A percentile compares a stretch with the other conserved stretches of the same genome.
Evolutionary conservation across 2,888 invertebrate genomes (phyloP).

Genomic region (Tetheella fluctuosa): DNA sequence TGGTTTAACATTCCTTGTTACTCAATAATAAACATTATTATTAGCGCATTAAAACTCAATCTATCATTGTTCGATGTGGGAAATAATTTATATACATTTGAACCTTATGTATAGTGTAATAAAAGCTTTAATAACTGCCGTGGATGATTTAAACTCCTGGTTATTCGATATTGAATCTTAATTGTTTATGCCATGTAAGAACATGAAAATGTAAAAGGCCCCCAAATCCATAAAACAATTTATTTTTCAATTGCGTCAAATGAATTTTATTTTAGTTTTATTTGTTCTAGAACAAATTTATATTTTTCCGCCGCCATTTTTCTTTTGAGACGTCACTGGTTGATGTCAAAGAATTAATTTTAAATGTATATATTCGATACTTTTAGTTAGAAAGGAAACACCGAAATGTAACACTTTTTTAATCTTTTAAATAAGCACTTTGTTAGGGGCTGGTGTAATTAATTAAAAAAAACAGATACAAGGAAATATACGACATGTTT

Average conservation of each 20-base stretch:
- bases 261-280: constrained; percentile 25
- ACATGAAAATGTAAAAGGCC: constrained; percentile 7
- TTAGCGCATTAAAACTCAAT: neutral
- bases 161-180: neutral
- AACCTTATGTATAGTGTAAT: neutral
- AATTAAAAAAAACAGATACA: neutral
- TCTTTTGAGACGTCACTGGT: constrained; percentile 21
- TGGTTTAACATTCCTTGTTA: constrained; percentile 1
- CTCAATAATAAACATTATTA: constrained; percentile 1
- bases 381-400: constrained; percentile 38
- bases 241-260: constrained; percentile 15
- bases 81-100: neutral
- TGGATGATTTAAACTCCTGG: neutral
- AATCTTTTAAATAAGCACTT: no score
- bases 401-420: constrained; percentile 22
- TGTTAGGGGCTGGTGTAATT: neutral
- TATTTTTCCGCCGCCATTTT: constrained; percentile 26
- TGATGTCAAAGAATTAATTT: constrained; percentile 32
- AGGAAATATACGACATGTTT: neutral
- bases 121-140: constrained; percentile 11
- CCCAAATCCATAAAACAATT: constrained; percentile 9
- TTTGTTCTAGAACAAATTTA: constrained; percentile 37
- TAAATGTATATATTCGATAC: constrained; percentile 47
- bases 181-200: neutral
- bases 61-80: neutral